Evolutionary conservation across 2,888 invertebrate genomes (phyloP), one percentile per base, ranked within the genome.

Genomic region (Caenorhabditis angaria): DNA sequence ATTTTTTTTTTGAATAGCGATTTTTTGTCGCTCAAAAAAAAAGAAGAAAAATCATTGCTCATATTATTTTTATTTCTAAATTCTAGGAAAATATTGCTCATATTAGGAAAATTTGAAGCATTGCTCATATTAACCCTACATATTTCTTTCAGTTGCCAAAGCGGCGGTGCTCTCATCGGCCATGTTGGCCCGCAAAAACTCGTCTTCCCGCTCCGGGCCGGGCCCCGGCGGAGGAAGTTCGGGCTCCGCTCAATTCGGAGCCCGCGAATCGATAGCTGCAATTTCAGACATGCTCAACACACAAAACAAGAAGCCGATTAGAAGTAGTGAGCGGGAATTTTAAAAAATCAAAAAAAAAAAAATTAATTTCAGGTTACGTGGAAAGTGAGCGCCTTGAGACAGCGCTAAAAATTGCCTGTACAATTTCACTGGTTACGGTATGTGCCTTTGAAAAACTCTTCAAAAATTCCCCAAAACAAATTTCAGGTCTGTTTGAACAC

Each of bases 401-500:
- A 56, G 71, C 78, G 18, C 73, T 82, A 24, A 78, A 85, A 66
- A 59, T 76, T 10, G 82, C 83, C 18, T 85, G 85, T 54, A 69
- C 82, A 29, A 58, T 81, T 54, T 83, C 83, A 47, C 71, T 85
- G 71, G 65, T 85, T 20, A 84, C 97, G 50, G 78, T 72, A 48
- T 22, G n/a, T 22, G 29, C 10, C n/a, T 48, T n/a, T n/a, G n/a
- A n/a, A n/a, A n/a, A n/a, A 0, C 8, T 51, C 22, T 22, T 14
- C 22, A 10, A 28, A 8, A 28, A 12, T 5, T 2, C 48, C 18
- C 27, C 58, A 1, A 59, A 10, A 22, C 2, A 51, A 48, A 14
- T 47, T 59, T 14, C 51, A 67, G 24, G 97, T 99, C 73, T 95
- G 96, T 85, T 91, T 95, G 83, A 97, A 99, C 89, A 99, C 99